These are phyloP conservation scores for Solenopsis invicta DNA, from an alignment of 1,140 invertebrate genomes.

Conservation along the genomic window DNA sequence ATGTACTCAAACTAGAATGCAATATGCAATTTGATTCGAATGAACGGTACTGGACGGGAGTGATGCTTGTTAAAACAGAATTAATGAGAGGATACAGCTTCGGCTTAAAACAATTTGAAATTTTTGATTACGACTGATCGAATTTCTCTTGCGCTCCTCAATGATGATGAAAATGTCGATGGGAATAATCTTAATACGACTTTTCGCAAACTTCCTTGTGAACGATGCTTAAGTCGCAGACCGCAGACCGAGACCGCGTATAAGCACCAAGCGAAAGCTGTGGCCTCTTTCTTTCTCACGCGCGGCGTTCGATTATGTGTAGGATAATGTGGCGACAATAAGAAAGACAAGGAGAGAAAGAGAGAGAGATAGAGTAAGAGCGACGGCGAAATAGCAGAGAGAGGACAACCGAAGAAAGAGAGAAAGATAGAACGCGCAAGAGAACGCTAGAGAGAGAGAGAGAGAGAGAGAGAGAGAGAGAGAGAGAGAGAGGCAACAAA, in stretches of 20 bases:
- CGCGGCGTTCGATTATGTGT: conserved; percentile 81
- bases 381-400: conserved; percentile 32
- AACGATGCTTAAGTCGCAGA: conserved; percentile 71
- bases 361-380: conserved; percentile 35
- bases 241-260: conserved; percentile 72
- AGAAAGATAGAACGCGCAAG: conserved; percentile 7
- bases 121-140: neutral
- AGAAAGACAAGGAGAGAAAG: conserved; percentile 69
- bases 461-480: conserved; percentile 28
- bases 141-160: neutral
- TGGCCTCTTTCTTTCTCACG: conserved; percentile 52
- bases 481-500: conserved; percentile 53
- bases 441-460: conserved; percentile 9
- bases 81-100: neutral
- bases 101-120: neutral
- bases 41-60: neutral
- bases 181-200: neutral
- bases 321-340: conserved; percentile 83
- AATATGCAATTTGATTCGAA: neutral
- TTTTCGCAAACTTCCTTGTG: conserved; percentile 48
- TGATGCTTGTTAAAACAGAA: neutral
- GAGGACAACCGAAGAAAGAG: conserved; percentile 23
- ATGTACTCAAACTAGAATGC: neutral
- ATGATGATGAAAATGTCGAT: neutral
- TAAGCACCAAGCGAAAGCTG: conserved; percentile 72